These are phyloP conservation scores for Meleagris gallopavo DNA, from an alignment of 2,113 vertebrate genomes.

Conservation along the genomic window DNA sequence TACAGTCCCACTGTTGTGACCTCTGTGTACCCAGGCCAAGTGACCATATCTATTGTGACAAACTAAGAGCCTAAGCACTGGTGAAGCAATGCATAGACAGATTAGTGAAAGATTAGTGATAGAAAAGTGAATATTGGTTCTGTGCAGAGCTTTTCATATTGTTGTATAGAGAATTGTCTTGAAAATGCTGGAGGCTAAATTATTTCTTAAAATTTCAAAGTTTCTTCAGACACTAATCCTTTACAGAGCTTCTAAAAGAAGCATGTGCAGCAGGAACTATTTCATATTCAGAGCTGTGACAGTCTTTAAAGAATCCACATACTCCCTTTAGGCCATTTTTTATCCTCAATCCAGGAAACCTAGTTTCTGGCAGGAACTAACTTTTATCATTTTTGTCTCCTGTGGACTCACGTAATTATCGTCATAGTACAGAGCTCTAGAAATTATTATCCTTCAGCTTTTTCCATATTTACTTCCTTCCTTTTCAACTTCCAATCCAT, in stretches of 20 bases:
- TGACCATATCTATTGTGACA: neutral
- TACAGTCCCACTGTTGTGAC: neutral
- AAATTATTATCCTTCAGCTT: neutral
- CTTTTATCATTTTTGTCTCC: constrained; percentile 35
- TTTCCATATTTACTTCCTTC: neutral
- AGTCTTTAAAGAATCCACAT: constrained; percentile 35
- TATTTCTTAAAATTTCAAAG: neutral
- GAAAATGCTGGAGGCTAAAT: neutral
- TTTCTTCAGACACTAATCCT: neutral
- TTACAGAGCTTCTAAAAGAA: constrained; percentile 9
- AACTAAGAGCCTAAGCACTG: neutral
- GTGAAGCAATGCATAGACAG: neutral
- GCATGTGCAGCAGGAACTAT: neutral
- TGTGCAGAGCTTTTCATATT: neutral
- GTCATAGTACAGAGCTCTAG: neutral
- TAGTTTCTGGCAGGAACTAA: constrained; percentile 9
- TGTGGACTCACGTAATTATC: neutral
- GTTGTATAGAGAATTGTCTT: neutral
- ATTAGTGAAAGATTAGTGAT: neutral
- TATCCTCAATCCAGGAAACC: constrained; percentile 8
- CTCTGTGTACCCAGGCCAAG: neutral
- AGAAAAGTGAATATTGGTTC: neutral
- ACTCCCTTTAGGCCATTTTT: constrained; percentile 2
- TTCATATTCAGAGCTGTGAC: constrained; percentile 28
- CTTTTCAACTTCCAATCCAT: neutral